Conservation (phyloP, 1,140 invertebrate species). For the Tetragonula clypearis region DNA sequence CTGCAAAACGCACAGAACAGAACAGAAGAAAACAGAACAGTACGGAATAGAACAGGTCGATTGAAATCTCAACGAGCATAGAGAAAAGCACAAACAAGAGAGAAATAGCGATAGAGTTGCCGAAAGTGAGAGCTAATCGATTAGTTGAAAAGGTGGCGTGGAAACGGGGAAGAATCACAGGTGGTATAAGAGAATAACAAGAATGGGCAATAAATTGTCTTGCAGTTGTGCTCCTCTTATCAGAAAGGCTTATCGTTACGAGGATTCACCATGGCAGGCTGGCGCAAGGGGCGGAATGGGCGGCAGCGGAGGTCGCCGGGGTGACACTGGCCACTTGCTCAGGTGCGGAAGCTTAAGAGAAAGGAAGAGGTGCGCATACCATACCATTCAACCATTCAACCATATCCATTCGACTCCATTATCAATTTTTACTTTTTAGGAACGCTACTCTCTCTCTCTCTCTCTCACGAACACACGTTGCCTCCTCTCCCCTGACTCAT, state of each 20-base stretch:
- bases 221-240: constrained; percentile 96
- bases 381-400: constrained; percentile 76
- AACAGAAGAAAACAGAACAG: background rate
- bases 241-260: constrained; percentile 96
- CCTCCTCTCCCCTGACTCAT: background rate
- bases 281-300: constrained; percentile 71
- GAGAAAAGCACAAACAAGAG: background rate
- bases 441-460: constrained; percentile 50
- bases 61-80: background rate
- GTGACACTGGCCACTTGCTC: constrained; percentile 94
- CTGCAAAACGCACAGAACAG: constrained; percentile 2
- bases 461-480: too few species aligned
- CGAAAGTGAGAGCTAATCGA: constrained; percentile 29
- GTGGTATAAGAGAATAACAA: constrained; percentile 48
- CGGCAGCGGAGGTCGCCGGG: constrained; percentile 83
- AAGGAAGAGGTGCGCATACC: constrained; percentile 82
- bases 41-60: background rate
- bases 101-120: background rate
- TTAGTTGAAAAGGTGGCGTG: constrained; percentile 37
- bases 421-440: constrained; percentile 58
- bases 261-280: constrained; percentile 95
- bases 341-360: constrained; percentile 87
- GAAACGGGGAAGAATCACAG: constrained; percentile 44
- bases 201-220: constrained; percentile 97
- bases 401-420: constrained; percentile 75